These are phyloP conservation scores for Nomada fabriciana DNA, from an alignment of 2,888 invertebrate genomes.

Conservation along the genomic window DNA sequence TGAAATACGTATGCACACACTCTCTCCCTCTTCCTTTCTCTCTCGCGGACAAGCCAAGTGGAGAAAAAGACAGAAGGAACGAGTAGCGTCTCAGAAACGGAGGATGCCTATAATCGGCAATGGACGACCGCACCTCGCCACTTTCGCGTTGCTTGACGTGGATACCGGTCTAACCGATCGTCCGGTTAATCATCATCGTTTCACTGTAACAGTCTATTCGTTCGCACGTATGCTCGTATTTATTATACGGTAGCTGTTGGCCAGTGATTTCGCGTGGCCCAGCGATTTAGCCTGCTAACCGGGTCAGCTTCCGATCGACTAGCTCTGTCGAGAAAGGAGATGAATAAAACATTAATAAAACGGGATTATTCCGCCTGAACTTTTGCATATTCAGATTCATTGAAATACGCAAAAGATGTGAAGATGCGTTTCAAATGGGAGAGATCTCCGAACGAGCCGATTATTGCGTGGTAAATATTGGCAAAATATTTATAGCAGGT, in stretches of 20 bases:
- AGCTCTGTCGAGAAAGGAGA: no score
- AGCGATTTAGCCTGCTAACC: no score
- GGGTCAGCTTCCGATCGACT: no score
- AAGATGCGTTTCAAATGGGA: no score
- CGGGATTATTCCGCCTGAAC: no score
- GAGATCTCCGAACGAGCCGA: no score
- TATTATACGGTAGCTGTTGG: slow-evolving; percentile 63
- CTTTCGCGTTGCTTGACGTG: slow-evolving; percentile 75
- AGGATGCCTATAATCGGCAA: slow-evolving; percentile 83
- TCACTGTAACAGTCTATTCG: slow-evolving; percentile 57
- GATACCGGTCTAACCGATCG: slow-evolving; percentile 74
- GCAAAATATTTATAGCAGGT: no score
- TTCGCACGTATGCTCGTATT: slow-evolving; percentile 42
- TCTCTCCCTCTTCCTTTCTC: slow-evolving; percentile 49
- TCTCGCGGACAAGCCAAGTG: slow-evolving; percentile 31
- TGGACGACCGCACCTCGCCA: slow-evolving; percentile 80
- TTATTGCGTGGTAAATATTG: no score
- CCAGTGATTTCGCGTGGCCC: slow-evolving; percentile 51
- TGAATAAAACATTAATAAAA: no score
- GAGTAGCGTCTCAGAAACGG: slow-evolving; percentile 67
- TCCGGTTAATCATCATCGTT: slow-evolving; percentile 73
- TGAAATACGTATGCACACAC: not conserved
- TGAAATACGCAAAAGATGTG: no score
- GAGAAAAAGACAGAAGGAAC: slow-evolving; percentile 47
- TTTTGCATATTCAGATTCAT: no score